phyloP scores from a whole-genome alignment of 2,113 vertebrate genomes.

The Gnathochromis pfefferi region DNA sequence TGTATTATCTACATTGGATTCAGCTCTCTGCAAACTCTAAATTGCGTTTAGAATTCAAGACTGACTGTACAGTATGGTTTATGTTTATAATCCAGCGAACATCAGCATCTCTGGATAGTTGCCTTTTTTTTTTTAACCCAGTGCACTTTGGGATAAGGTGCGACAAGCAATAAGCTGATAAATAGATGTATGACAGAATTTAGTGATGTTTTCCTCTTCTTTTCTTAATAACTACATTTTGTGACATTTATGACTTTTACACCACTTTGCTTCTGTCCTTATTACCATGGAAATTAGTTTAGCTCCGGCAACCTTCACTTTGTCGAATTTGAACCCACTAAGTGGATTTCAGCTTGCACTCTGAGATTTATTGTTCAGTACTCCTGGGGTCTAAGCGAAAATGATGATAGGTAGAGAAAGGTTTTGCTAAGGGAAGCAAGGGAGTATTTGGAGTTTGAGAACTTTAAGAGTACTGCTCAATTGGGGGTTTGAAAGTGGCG shows the following conservation, averaged over 20 bases:
- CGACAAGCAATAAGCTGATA: neutral
- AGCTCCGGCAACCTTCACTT: neutral
- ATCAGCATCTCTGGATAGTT: neutral
- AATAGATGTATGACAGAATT: neutral
- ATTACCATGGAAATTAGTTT: conserved; percentile 34
- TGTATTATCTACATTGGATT: neutral
- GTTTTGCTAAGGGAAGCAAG: neutral
- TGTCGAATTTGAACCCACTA: neutral
- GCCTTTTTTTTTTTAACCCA: neutral
- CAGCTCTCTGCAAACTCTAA: neutral
- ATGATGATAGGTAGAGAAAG: neutral
- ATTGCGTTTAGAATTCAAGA: neutral
- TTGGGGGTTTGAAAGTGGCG: neutral
- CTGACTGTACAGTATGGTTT: neutral
- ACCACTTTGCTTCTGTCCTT: neutral
- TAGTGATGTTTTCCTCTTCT: neutral
- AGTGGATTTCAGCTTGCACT: neutral
- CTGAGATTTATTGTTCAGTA: neutral
- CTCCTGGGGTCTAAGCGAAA: neutral
- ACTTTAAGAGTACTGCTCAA: neutral
- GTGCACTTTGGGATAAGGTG: neutral
- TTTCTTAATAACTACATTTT: neutral
- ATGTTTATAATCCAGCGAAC: neutral
- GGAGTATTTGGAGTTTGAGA: neutral
- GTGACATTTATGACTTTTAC: conserved; percentile 16